Conservation (phyloP, 2,113 vertebrate species). For the Ictalurus furcatus region DNA sequence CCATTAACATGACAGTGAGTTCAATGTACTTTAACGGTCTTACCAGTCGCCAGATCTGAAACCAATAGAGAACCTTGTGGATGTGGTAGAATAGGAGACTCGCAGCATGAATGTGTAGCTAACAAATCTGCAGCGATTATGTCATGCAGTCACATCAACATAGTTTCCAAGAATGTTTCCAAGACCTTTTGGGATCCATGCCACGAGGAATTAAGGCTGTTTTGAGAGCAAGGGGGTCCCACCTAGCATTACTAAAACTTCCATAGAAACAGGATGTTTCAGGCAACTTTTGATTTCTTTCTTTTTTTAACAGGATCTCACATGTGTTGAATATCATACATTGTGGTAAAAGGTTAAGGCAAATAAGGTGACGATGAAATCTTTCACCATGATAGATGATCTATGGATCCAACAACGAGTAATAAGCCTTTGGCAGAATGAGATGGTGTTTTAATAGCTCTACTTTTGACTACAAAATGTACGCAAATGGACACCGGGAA, state of each 20-base stretch:
- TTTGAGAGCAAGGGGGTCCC: not conserved
- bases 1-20: not conserved
- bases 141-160: not conserved
- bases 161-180: not conserved
- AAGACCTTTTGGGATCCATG: not conserved
- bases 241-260: not conserved
- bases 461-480: not conserved
- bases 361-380: not conserved
- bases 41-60: not conserved
- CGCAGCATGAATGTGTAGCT: not conserved
- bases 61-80: not conserved
- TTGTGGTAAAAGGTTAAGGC: not conserved
- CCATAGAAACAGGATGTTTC: not conserved
- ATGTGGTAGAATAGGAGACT: not conserved
- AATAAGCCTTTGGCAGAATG: not conserved
- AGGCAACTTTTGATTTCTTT: not conserved
- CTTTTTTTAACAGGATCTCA: not conserved
- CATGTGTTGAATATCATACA: not conserved
- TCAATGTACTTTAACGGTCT: not conserved
- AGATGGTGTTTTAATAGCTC: conserved; percentile 3
- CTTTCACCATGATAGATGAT: conserved; percentile 21
- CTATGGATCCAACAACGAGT: not conserved
- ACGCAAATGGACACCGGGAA: conserved; percentile 10
- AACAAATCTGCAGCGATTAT: not conserved
- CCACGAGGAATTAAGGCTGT: not conserved